Base-by-base conservation (phyloP, 2,888 invertebrate species). In the Spisula subtruncata region DNA sequence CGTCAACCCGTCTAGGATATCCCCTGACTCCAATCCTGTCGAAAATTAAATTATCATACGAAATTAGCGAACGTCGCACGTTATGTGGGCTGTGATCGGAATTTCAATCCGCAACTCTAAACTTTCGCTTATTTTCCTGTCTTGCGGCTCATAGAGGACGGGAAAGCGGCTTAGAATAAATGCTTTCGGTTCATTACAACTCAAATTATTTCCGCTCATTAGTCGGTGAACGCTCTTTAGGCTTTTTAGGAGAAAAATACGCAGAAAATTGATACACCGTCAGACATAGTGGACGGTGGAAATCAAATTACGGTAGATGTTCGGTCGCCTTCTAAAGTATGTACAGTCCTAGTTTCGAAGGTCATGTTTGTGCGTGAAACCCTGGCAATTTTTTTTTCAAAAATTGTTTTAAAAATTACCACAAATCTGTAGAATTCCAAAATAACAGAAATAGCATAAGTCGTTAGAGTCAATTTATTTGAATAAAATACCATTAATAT, bases 31-130 rank as follows among this genome's bases (percentile, higher is more conserved):
- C 81, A 84, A 85, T 88, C 81, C 81, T 81, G 51, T 81, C 84
- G 88, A 86, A 91, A 91, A 91, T 91, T 88, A 81, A 91, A 91
- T 91, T 91, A 91, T 88, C 80, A 83, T 82, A n/a, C 54, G 71
- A 56, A 82, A 83, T 86, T 79, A 86, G 83, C 83, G 85, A 75
- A 66, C 89, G 75, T 83, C 83, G 83, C 85, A 89, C 85, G 88
- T 89, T 89, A 85, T 71, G 48, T 85, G 71, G 84, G 88, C 84
- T 25, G 54, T 88, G 87, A 88, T 66, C 75, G 54, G 87, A 88
- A 88, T 88, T 83, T 80, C 83, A 88, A 84, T 88, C 83, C 54
- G 56, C 46, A 71, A n/a, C 41, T 79, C 32, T 32, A 87, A 79
- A 82, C 75, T 80, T 80, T 54, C 79, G 56, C 46, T 79, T 80